Base-by-base conservation (phyloP, 2,888 invertebrate genomes). In the Arctia plantaginis region DNA sequence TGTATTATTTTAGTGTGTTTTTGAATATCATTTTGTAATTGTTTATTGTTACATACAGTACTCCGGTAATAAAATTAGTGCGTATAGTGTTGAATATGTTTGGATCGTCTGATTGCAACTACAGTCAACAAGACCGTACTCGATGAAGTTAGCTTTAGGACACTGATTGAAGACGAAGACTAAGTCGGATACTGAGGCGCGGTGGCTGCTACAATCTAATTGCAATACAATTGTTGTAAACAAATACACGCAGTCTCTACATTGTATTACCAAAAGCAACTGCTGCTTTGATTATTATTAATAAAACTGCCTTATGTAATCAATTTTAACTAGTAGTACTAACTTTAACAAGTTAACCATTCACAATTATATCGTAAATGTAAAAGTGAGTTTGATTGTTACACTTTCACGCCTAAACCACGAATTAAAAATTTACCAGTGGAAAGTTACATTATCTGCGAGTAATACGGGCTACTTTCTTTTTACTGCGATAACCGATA, bases 141-240 rank as follows among this genome's bases (percentile, higher is more conserved):
- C 33, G 33, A 47, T 51, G 51, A 64, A 27, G 74, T 70, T 74
- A 62, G 66, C 44, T 62, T 10, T 62, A 4, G 47, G 59, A 59
- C 69, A n/a, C 66, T 74, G 74, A 74, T 74, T 74, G 70, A 44
- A 55, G 27, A 66, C 69, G 44, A 20, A 66, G 20, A 33, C 30
- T 27, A 59, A 41, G n/a, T 70, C 23, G 27, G 59, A 30, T 30
- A 33, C 66, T 33, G 44, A 18, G 41, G 51, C 51, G 35, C 35
- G 27, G 18, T 44, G 27, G 66, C 23, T 47, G 44, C n/a, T 27
- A 6, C 18, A 35, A 55, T 69, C 69, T 1, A 27, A 69, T 55
- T 69, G 55, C n/a, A 15, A 27, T 69, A 69, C n/a, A 35, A 55
- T 39, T 67, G 67, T 47, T 30, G 59, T 62, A 13, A 12, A 62